Conservation (phyloP, 1,140 invertebrate species). For the Samia ricini region DNA sequence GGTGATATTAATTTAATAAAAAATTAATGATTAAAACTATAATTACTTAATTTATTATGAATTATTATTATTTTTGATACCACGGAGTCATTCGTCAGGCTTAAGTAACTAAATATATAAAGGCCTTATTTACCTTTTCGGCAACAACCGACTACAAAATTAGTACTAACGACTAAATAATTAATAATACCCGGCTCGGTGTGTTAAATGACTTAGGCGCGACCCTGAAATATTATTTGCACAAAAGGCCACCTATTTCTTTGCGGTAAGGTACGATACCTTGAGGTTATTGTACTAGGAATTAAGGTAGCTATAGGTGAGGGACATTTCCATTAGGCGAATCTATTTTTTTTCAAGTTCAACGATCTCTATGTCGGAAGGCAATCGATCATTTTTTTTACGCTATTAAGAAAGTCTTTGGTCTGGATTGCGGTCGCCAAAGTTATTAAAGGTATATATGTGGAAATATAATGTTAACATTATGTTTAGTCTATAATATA, state of each 20-base stretch:
- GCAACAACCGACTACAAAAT: neutral
- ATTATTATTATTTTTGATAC: neutral
- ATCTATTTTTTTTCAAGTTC: neutral
- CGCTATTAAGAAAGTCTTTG: neutral
- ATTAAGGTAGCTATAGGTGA: neutral
- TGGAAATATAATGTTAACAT: too few species aligned
- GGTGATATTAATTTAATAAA: too few species aligned
- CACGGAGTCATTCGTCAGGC: neutral
- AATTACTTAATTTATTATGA: too few species aligned
- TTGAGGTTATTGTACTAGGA: neutral
- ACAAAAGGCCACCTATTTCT: neutral
- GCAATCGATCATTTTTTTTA: neutral
- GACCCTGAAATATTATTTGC: conserved; percentile 1
- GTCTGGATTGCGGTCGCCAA: neutral
- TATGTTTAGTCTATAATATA: too few species aligned
- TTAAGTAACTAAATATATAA: neutral
- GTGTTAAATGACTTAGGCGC: neutral
- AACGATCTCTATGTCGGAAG: neutral
- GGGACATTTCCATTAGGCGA: neutral
- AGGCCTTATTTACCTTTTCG: neutral
- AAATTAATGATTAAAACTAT: too few species aligned
- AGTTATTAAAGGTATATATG: too few species aligned
- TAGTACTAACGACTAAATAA: neutral
- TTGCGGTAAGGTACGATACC: neutral
- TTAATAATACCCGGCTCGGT: neutral